These are phyloP conservation scores for Alligator mississippiensis DNA, from an alignment of 2,113 vertebrate species.

Conservation along the genomic window DNA sequence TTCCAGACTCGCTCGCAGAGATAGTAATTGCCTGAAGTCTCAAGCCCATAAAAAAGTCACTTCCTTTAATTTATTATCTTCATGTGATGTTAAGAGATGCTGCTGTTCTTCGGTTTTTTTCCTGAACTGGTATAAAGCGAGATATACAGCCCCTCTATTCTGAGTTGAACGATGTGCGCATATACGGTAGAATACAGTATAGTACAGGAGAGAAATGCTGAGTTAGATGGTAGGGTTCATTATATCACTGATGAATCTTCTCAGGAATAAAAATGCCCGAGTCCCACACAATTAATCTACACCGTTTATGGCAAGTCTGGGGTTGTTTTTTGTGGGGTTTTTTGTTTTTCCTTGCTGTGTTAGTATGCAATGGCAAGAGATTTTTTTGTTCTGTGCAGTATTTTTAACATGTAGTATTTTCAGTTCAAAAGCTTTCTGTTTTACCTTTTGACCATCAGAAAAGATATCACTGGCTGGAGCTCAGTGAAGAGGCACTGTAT, in stretches of 20 bases:
- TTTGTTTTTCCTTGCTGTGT: neutral
- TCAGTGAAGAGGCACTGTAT: neutral
- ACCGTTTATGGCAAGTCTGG: neutral
- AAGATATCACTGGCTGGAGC: neutral
- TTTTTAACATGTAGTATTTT: neutral
- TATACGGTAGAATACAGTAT: neutral
- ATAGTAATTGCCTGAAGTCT: neutral
- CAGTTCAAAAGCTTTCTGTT: neutral
- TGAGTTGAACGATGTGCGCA: neutral
- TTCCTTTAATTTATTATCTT: neutral
- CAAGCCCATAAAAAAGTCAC: neutral
- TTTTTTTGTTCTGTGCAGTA: rapidly evolving
- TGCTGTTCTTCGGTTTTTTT: neutral
- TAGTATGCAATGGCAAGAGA: neutral
- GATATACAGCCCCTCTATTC: neutral
- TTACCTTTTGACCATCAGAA: neutral
- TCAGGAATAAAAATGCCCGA: neutral
- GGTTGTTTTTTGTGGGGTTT: neutral
- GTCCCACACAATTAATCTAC: neutral
- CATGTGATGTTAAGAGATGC: neutral
- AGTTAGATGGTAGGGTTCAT: neutral
- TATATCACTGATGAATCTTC: neutral
- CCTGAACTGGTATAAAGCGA: neutral
- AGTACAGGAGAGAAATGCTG: neutral
- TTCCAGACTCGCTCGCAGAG: neutral